Evolutionary conservation across 1,140 invertebrate genomes (phyloP), one percentile per base, ranked within the genome.

Genomic region (Aphelenchoides avenae): DNA sequence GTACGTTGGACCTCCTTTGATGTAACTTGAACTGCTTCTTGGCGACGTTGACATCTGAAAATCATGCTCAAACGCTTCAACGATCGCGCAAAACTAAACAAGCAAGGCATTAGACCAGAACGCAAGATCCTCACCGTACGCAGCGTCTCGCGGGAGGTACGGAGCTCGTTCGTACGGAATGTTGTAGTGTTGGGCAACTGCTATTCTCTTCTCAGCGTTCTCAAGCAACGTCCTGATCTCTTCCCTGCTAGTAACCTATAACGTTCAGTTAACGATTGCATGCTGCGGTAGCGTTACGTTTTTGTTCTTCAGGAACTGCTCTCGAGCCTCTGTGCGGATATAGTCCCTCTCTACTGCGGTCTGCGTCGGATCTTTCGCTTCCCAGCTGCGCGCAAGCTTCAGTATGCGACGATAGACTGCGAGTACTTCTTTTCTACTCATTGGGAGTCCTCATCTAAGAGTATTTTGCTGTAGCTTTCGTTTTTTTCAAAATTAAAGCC

Each of bases 141-240:
- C n/a, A 29, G 57, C 37, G 20, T 20, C 11, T 1, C 41, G 57
- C 6, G 33, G 57, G 40, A 58, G 46, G 39, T 58, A 58, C 33
- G 20, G 22, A 9, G 56, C 52, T 15, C 57, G 15, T 34, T 61
- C 56, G 36, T 61, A 58, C 9, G 57, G 57, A 27, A 47, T 44
- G 3, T 30, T 9, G 34, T 63, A 64, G 27, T 64, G 62, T 22
- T 22, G 9, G 6, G 27, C 50, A 27, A 64, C 41, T 30, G 11
- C 29, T 15, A 67, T 22, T 11, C 62, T 41, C 15, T 55, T 49
- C 27, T 64, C 53, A 5, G 53, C 44, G n/a, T 66, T 46, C 15
- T 47, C 37, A 18, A 64, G 27, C n/a, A 64, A 59, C 27, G 47
- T 50, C 7, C 34, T 18, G 13, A 64, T 41, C 56, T 66, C 34